Base-by-base conservation (phyloP, 2,797 vertebrate genomes). In the Oreonectes daqikongensis region DNA sequence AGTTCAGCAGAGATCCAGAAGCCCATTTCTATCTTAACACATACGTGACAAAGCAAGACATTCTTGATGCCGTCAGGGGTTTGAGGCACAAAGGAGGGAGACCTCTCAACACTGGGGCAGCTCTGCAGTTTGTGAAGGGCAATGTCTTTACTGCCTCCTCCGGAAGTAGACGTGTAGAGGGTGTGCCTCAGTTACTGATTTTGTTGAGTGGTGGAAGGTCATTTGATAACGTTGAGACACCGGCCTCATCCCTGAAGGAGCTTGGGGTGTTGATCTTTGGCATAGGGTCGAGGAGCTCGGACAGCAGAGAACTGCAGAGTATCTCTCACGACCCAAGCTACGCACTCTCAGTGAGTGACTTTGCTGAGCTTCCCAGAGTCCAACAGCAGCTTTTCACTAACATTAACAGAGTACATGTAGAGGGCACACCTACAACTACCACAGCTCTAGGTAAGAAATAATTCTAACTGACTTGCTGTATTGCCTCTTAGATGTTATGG, bases 11-110 rank as follows among this genome's bases (percentile, higher is more conserved):
- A 18, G 28, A n/a, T 3, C 15, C 57, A 10, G 28, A 32, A 6
- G 28, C 2, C 28, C 57, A 35, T n/a, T 60, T 60, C 15, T 35
- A n/a, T 60, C 17, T 30, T 3, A 60, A n/a, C 9, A 32, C 28
- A 9, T 60, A 18, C 7, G 4, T 17, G 1, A 60, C 28, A 18
- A 60, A 60, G 17, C 7, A 18, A 10, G 26, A 30, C 17, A 85
- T 95, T 12, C 88, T 89, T 81, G 85, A 42, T 0, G 90, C 89
- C 0, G 83, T 95, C 35, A 85, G 85, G 75, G 85, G 46, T 48
- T 84, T 95, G 55, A 82, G 76, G 20, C 87, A 91, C 0, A 91
- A 89, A 81, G 93, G 94, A 0, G 94, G 95, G 5, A 85, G 86
- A 77, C 88, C 86, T 70, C 79, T 87, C 48, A 91, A 95, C 0